Evolutionary conservation across 2,113 vertebrate genomes (phyloP).

Genomic region (Petromus typicus): DNA sequence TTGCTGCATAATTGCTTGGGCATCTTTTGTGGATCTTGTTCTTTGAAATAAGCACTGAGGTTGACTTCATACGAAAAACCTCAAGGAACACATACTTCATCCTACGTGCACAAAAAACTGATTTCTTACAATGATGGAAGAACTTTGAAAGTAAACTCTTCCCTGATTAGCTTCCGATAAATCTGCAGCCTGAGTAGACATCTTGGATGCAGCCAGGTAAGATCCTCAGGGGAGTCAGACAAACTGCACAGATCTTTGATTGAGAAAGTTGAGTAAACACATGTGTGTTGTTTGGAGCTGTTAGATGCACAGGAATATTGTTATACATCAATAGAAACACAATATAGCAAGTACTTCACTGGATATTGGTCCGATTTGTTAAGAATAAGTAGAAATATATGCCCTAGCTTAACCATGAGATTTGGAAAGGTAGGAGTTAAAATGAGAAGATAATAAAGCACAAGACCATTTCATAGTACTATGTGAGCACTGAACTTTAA

Average conservation of each 20-base stretch:
- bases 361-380: not conserved
- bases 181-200: not conserved
- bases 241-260: not conserved
- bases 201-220: not conserved
- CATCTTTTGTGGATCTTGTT: not conserved
- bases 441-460: not conserved
- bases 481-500: slow-evolving; percentile 15
- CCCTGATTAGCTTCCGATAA: not conserved
- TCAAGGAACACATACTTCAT: not conserved
- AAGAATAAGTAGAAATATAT: not conserved
- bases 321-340: not conserved
- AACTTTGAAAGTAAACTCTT: not conserved
- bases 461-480: not conserved
- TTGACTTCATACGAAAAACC: not conserved
- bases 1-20: slow-evolving; percentile 26
- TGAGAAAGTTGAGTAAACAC: not conserved
- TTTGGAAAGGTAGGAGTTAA: not conserved
- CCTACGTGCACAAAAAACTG: not conserved
- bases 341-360: not conserved
- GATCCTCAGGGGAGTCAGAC: not conserved
- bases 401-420: not conserved
- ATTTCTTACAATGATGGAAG: not conserved
- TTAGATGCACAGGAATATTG: not conserved
- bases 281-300: not conserved
- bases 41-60: not conserved